These are phyloP conservation scores for Heteropelma amictum DNA, from an alignment of 2,888 invertebrate genomes.

Conservation along the genomic window DNA sequence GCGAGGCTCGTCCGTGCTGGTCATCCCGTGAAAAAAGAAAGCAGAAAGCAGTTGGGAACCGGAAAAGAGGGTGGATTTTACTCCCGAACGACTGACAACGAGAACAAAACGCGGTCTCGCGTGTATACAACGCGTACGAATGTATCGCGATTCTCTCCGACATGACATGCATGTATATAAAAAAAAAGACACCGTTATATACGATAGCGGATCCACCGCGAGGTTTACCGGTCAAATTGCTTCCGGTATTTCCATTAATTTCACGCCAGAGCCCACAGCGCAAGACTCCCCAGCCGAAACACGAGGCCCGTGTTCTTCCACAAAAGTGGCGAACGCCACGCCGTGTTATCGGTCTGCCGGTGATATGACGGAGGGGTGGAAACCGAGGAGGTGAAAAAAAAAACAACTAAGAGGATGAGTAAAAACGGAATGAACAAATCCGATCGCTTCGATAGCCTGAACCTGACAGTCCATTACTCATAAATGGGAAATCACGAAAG, in stretches of 20 bases:
- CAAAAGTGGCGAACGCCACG: slow-evolving; percentile 12
- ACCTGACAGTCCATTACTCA: slow-evolving; percentile 49
- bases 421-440: slow-evolving; percentile 23
- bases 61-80: slow-evolving; percentile 65
- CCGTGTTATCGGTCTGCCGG: neutral
- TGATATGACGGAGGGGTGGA: slow-evolving; percentile 6
- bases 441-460: slow-evolving; percentile 21
- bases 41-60: slow-evolving; percentile 45
- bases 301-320: slow-evolving; percentile 7
- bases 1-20: neutral
- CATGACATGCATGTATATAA: neutral
- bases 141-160: neutral
- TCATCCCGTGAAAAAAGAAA: neutral
- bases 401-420: neutral
- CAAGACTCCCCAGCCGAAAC: slow-evolving; percentile 23
- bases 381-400: neutral
- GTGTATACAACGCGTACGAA: neutral
- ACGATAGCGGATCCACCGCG: neutral
- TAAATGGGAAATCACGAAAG: neutral
- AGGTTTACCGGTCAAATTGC: slow-evolving; percentile 64
- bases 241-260: slow-evolving; percentile 71
- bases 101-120: slow-evolving; percentile 21
- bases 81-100: slow-evolving; percentile 49
- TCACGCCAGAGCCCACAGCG: slow-evolving; percentile 57
- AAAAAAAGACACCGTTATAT: too few relatives aligned